These are phyloP conservation scores for Isotomurus palustris DNA, from an alignment of 2,888 invertebrate species.

Conservation along the genomic window DNA sequence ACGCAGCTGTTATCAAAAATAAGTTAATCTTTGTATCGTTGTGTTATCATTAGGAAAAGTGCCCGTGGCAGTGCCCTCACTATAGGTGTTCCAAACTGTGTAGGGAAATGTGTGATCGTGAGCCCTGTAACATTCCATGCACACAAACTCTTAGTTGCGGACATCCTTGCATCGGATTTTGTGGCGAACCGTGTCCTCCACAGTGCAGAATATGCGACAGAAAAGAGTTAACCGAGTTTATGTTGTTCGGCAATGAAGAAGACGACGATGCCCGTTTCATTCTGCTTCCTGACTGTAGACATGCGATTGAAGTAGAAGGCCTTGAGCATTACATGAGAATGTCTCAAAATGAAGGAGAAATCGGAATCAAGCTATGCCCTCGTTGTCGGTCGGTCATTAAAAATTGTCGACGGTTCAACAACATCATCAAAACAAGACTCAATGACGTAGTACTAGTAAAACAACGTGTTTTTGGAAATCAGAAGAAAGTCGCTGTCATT, in stretches of 20 bases:
- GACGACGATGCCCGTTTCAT: conserved; percentile 44
- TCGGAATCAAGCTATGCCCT: conserved; percentile 18
- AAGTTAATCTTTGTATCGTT: background rate
- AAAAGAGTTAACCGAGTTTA: conserved; percentile 43
- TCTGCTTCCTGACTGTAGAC: conserved; percentile 48
- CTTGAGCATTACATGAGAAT: conserved; percentile 49
- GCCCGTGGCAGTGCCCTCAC: conserved; percentile 29
- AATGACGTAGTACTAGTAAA: conserved; percentile 41
- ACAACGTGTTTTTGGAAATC: conserved; percentile 45
- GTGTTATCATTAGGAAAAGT: conserved; percentile 23
- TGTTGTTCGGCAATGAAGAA: conserved; percentile 25
- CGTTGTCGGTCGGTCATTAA: conserved; percentile 15
- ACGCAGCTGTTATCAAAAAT: too few relatives aligned
- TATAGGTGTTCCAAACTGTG: conserved; percentile 29
- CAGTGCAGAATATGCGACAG: conserved; percentile 58
- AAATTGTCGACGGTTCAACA: conserved; percentile 22
- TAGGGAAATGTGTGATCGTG: conserved; percentile 49
- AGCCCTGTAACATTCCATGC: conserved; percentile 49
- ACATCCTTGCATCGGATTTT: conserved; percentile 57
- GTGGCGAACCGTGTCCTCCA: conserved; percentile 65
- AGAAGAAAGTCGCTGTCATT: background rate
- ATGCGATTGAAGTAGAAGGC: conserved; percentile 50
- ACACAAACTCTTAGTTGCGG: conserved; percentile 49
- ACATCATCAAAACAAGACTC: conserved; percentile 11
- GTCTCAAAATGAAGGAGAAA: conserved; percentile 23